Percentiles rank a stretch among this genome's conserved stretches.
phyloP scores from a whole-genome alignment of 2,888 invertebrate genomes.

The Noctua comes region DNA sequence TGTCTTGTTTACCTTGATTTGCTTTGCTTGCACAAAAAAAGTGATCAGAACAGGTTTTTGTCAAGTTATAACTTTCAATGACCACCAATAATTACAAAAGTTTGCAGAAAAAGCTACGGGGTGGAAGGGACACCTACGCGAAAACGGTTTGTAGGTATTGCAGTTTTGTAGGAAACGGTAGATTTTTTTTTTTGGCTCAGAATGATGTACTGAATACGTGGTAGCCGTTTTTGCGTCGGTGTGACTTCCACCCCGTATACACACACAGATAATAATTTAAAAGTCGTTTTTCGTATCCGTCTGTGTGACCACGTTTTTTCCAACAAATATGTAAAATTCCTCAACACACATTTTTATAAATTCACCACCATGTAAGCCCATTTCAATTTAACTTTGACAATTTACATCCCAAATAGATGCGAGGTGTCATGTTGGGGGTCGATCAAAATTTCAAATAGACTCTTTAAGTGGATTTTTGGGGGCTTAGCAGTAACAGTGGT shows the following conservation, averaged over 20 bases:
- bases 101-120: background rate
- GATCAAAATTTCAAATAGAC: slow-evolving; percentile 90
- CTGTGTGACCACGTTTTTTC: background rate
- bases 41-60: background rate
- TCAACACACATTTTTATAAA: slow-evolving; percentile 4
- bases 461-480: slow-evolving; percentile 88
- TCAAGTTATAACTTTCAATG: background rate
- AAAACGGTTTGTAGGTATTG: no score
- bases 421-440: slow-evolving; percentile 88
- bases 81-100: background rate
- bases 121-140: no score
- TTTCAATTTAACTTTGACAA: slow-evolving; percentile 83
- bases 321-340: background rate
- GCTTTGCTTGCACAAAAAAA: background rate
- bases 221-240: no score
- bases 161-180: no score
- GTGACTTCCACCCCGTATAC: no score
- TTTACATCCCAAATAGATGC: slow-evolving; percentile 89
- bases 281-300: no score
- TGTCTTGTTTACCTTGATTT: background rate
- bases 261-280: background rate
- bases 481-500: slow-evolving; percentile 75
- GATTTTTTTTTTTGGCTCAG: no score
- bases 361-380: slow-evolving; percentile 77
- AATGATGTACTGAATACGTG: no score